Percentiles rank a stretch among this genome's conserved stretches.
Conservation (phyloP, 2,797 vertebrate species). For the Cercopithecus hamlyni region DNA sequence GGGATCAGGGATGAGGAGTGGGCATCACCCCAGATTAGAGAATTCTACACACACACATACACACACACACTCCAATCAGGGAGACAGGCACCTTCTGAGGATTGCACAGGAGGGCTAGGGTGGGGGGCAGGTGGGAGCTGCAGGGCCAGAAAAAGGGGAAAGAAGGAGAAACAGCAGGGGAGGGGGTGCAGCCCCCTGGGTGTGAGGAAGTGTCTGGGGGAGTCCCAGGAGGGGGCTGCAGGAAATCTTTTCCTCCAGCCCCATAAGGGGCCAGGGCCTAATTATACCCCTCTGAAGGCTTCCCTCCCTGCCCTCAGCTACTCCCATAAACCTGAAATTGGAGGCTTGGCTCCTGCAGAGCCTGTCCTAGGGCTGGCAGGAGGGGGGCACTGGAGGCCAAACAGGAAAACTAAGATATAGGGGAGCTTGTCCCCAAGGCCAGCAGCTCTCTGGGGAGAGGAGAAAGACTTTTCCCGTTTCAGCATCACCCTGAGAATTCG, state of each 20-base stretch:
- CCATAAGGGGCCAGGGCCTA: conserved; percentile 76
- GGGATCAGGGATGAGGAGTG: not conserved
- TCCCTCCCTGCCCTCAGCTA: conserved; percentile 69
- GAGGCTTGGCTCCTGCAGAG: conserved; percentile 74
- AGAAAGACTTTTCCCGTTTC: not conserved
- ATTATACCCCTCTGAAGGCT: conserved; percentile 76
- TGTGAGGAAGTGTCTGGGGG: conserved; percentile 69
- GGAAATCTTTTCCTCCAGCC: conserved; percentile 66
- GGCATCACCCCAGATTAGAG: conserved; percentile 1
- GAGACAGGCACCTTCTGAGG: conserved; percentile 33
- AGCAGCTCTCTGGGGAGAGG: conserved; percentile 56
- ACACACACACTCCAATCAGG: not conserved
- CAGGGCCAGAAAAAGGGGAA: conserved; percentile 26
- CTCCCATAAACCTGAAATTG: conserved; percentile 81
- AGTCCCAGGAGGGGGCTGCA: conserved; percentile 64
- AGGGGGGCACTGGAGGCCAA: conserved; percentile 52
- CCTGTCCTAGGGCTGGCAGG: conserved; percentile 63
- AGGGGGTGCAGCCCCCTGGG: conserved; percentile 48
- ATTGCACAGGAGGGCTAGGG: conserved; percentile 18
- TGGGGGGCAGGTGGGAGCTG: conserved; percentile 53
- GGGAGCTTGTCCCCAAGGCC: conserved; percentile 62
- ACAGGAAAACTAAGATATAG: conserved; percentile 20
- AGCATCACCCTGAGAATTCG: conserved; percentile 75
- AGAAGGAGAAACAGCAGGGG: conserved; percentile 54
- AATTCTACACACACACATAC: not conserved